Conservation (phyloP, 2,113 vertebrate species). For the Megaceryle maxima region DNA sequence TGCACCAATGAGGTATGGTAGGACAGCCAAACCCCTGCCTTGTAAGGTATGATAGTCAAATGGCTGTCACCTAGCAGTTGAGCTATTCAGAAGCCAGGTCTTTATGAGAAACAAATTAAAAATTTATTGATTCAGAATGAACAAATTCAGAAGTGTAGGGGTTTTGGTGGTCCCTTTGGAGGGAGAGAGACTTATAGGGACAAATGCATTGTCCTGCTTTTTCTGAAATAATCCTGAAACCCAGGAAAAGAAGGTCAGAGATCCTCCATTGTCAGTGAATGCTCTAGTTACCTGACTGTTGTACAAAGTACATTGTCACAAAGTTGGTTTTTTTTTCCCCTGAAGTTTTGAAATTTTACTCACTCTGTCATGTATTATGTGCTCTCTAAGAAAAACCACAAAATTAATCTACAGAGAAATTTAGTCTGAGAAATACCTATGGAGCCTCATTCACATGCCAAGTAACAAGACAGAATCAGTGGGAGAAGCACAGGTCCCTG, state of each 20-base stretch:
- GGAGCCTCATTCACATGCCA: fast-evolving
- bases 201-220: not conserved
- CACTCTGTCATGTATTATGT: not conserved
- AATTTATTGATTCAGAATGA: not conserved
- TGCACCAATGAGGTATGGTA: not conserved
- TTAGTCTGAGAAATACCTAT: not conserved
- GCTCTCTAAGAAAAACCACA: not conserved
- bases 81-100: not conserved
- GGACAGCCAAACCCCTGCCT: not conserved
- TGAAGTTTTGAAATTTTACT: not conserved
- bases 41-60: not conserved
- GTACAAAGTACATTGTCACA: not conserved
- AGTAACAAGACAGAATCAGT: not conserved
- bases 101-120: not conserved
- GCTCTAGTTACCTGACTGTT: not conserved
- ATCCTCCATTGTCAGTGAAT: not conserved
- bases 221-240: not conserved
- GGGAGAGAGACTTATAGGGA: not conserved
- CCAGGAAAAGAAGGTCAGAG: not conserved
- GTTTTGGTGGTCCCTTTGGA: not conserved
- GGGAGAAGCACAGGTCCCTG: not conserved
- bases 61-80: not conserved
- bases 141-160: not conserved
- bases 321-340: not conserved
- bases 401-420: not conserved